Evolutionary conservation across 2,113 vertebrate genomes (phyloP).

Genomic region (Hydrochoerus hydrochaeris): DNA sequence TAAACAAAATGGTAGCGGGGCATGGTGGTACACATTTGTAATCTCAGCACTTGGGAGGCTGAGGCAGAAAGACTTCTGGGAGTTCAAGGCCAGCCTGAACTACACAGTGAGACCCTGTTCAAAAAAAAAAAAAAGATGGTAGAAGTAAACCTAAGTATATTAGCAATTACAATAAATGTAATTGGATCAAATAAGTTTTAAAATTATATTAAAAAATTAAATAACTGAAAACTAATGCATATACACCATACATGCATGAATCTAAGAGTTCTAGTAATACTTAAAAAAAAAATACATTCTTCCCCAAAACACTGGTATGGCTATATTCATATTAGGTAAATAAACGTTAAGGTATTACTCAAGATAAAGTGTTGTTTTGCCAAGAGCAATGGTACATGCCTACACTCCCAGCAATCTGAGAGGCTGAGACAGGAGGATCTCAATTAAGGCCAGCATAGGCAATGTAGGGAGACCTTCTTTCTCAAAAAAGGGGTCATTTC

Average conservation of each 20-base stretch:
- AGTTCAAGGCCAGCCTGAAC: neutral
- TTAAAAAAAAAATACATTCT: neutral
- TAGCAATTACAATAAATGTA: neutral
- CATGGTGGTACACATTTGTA: too few species aligned
- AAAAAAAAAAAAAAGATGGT: neutral
- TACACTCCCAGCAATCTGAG: neutral
- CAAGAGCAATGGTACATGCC: neutral
- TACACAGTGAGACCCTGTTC: too few species aligned
- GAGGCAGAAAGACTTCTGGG: neutral
- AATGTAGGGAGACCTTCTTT: neutral
- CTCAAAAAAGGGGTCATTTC: neutral
- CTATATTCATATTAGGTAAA: neutral
- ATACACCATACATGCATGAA: neutral
- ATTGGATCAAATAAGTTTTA: neutral
- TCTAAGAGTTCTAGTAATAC: neutral
- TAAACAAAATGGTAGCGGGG: neutral
- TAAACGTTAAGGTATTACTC: neutral
- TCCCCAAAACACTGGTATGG: neutral
- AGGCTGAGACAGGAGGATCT: neutral
- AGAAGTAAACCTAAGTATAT: neutral
- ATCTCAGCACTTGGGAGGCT: neutral
- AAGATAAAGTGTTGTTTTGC: slow-evolving; percentile 16
- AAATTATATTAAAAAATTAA: neutral
- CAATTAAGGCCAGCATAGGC: neutral
- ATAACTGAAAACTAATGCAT: neutral